These are phyloP conservation scores for Amaurobius ferox DNA, from an alignment of 2,888 invertebrate genomes.

Conservation along the genomic window DNA sequence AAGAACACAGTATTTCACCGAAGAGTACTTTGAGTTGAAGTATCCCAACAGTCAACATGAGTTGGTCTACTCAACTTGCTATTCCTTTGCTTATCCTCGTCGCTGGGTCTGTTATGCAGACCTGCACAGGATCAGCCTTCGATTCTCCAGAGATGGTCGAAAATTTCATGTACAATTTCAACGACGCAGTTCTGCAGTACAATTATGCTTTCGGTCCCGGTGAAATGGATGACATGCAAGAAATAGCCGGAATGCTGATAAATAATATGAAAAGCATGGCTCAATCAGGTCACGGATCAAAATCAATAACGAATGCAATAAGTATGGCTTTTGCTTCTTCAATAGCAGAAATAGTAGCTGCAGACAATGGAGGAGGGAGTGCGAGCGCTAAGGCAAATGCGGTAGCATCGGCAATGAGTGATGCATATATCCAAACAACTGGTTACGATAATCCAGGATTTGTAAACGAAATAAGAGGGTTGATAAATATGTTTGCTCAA, in stretches of 20 bases:
- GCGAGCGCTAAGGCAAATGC: not conserved
- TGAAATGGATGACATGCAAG: conserved; percentile 25
- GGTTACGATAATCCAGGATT: not conserved
- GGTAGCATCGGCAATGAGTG: not conserved
- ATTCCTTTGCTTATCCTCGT: no score
- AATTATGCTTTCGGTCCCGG: conserved; percentile 13
- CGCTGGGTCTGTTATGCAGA: no score
- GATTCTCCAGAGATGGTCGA: conserved; percentile 5
- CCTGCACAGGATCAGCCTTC: not conserved
- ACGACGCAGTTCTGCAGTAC: not conserved
- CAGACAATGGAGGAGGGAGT: conserved; percentile 1
- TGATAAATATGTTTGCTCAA: conserved; percentile 33
- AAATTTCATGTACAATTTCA: not conserved
- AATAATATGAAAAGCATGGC: conserved; percentile 8
- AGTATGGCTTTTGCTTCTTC: conserved; percentile 51
- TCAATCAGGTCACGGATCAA: not conserved
- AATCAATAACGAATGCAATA: conserved; percentile 23
- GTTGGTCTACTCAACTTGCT: no score
- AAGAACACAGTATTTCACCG: no score
- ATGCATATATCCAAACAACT: conserved; percentile 39
- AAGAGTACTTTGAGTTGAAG: no score
- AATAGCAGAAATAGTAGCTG: conserved; percentile 31
- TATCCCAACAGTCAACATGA: no score
- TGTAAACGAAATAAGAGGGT: conserved; percentile 13
- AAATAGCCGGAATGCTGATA: conserved; percentile 10